Conservation (phyloP, 2,888 invertebrate genomes). For the Amphipoea lucens region DNA sequence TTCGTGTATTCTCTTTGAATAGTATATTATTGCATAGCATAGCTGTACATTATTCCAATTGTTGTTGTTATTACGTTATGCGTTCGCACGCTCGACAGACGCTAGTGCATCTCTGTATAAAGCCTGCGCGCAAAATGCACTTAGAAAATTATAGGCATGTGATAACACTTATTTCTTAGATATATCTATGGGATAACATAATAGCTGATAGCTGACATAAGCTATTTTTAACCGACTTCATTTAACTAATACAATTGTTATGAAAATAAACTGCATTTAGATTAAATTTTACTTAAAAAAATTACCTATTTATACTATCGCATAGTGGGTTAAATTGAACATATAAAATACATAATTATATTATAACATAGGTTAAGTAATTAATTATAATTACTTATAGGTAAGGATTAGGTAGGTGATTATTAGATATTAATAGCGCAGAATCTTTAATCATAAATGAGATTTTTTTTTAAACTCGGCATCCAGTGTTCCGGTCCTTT, state of each 20-base stretch:
- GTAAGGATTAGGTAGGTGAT: background rate
- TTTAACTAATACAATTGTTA: background rate
- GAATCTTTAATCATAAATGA: background rate
- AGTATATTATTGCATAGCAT: slow-evolving; percentile 60
- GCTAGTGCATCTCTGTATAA: slow-evolving; percentile 8
- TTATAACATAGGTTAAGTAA: too few relatives aligned
- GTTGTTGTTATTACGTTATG: slow-evolving; percentile 36
- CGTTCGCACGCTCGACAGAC: slow-evolving; percentile 25
- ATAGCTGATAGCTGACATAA: background rate
- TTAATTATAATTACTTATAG: too few relatives aligned
- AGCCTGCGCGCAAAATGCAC: too few relatives aligned
- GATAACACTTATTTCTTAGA: too few relatives aligned
- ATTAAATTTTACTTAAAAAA: too few relatives aligned
- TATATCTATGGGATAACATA: background rate
- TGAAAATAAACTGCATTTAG: background rate
- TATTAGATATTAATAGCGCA: background rate
- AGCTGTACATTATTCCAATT: slow-evolving; percentile 45
- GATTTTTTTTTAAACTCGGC: too few relatives aligned
- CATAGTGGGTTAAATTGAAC: background rate
- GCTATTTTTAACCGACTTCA: too few relatives aligned
- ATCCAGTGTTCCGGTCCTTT: too few relatives aligned
- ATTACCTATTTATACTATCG: background rate
- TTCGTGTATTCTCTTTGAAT: slow-evolving; percentile 59
- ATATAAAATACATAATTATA: too few relatives aligned
- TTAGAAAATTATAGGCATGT: background rate